phyloP scores from a whole-genome alignment of 2,113 vertebrate species.

The Corythoichthys haematopterus region DNA sequence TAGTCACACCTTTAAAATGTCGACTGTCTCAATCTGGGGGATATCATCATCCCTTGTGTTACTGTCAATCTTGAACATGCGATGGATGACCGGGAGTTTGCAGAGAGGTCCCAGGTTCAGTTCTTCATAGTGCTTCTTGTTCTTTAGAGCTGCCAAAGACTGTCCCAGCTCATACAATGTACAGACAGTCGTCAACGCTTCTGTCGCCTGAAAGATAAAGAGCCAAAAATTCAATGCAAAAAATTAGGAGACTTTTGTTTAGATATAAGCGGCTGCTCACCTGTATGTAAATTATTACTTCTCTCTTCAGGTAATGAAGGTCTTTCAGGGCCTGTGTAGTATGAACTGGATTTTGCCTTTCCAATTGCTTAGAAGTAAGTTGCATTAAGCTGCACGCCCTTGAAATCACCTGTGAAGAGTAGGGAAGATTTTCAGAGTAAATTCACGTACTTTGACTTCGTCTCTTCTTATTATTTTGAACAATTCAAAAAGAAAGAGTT shows the following conservation, averaged over 20 bases:
- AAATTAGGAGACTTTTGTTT: background rate
- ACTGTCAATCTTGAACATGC: conserved; percentile 69
- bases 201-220: conserved; percentile 51
- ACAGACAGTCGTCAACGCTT: conserved; percentile 56
- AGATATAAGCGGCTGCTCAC: conserved; percentile 26
- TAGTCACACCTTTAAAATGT: conserved; percentile 69
- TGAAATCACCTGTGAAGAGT: conserved; percentile 55
- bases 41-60: conserved; percentile 75
- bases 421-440: background rate
- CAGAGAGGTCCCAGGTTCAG: conserved; percentile 75
- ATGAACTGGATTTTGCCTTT: conserved; percentile 26
- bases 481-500: too few species aligned
- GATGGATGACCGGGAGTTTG: conserved; percentile 70
- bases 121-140: conserved; percentile 74
- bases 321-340: conserved; percentile 56
- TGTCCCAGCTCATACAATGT: conserved; percentile 75
- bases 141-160: conserved; percentile 67
- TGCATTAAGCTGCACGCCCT: conserved; percentile 57
- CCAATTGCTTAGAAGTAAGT: conserved; percentile 38
- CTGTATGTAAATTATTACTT: conserved; percentile 71
- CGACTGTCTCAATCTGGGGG: conserved; percentile 68
- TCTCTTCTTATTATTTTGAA: too few species aligned
- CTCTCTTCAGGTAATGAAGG: conserved; percentile 63
- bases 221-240: background rate
- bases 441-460: background rate